Evolutionary conservation across 2,113 vertebrate species (phyloP).

Genomic region (Nesogale talazaci): DNA sequence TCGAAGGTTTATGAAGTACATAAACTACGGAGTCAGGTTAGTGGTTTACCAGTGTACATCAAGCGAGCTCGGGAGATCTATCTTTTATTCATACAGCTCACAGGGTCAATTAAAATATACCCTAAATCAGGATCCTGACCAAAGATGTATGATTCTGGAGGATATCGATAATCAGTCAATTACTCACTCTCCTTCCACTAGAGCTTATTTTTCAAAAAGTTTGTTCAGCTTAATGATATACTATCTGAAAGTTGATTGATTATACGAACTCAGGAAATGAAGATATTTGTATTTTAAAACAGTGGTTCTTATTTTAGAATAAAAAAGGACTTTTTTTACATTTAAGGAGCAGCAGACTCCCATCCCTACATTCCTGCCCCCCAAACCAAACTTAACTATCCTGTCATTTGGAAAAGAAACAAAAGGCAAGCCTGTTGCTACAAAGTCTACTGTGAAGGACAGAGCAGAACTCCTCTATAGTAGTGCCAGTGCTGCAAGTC

Average conservation of each 20-base stretch:
- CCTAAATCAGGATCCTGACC: neutral
- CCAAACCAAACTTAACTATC: neutral
- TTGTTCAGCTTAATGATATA: neutral
- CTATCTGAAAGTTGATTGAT: conserved; percentile 13
- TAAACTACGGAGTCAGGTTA: conserved; percentile 9
- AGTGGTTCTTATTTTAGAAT: neutral
- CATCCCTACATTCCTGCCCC: neutral
- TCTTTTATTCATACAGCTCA: conserved; percentile 42
- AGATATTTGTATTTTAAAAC: conserved; percentile 5
- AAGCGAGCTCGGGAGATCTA: conserved; percentile 15
- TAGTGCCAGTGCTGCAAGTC: neutral
- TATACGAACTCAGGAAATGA: neutral
- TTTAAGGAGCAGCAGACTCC: neutral
- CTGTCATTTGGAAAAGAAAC: neutral
- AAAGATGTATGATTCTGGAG: neutral
- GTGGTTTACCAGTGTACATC: neutral
- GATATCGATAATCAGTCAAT: neutral
- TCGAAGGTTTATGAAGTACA: conserved; percentile 40
- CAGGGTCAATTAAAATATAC: conserved; percentile 43
- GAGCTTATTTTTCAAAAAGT: neutral
- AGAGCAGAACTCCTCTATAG: neutral
- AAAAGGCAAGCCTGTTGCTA: neutral
- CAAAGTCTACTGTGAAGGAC: neutral
- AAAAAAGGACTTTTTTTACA: neutral
- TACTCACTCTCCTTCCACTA: neutral